Evolutionary conservation across 2,113 vertebrate genomes (phyloP), one percentile per base, ranked within the genome.

Genomic region (Neofelis nebulosa): DNA sequence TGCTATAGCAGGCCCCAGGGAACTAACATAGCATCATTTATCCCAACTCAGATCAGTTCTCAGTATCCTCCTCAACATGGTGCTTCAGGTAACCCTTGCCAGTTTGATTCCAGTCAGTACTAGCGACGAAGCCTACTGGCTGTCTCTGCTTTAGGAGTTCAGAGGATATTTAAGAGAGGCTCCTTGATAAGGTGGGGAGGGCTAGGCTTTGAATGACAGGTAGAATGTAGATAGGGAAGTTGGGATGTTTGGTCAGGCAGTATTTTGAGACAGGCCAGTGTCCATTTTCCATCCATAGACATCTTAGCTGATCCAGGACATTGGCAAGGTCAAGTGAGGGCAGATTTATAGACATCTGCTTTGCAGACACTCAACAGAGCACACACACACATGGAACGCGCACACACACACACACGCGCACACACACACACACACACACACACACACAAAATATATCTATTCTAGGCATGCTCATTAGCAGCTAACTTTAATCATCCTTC

Each of bases 401-500:
- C 50, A 23, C 66, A 18, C 45, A 3, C 76, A 27, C 71, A 52
- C 45, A 8, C 38, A 25, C 12, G 41, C n/a, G 29, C 68, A 2
- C 14, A 21, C 88, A 16, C 38, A 45, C 14, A 21, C 88, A 16
- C 38, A 45, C 1, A 3, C 96, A 36, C 66, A 27, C 81, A 86
- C 97, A 81, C 94, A 84, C 73, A 23, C 38, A 74, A 36, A 78
- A 55, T 18, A 2, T 38, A 68, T 95, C 97, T 98, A 98, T 98
- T 98, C 95, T 92, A 95, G 92, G 97, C 76, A 96, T 71, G 81
- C 94, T 98, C 98, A 96, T 98, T 98, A 98, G 94, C 82, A 89
- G 89, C 96, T 97, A 68, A 96, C 96, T 97, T 94, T 91, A 97
- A 94, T 98, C 98, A 97, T 98, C 97, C 96, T 84, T 96, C 78